Percentiles rank a stretch among this genome's conserved stretches.
These are phyloP conservation scores for Epistrophe eligans DNA, from an alignment of 2,888 invertebrate genomes.

Conservation along the genomic window DNA sequence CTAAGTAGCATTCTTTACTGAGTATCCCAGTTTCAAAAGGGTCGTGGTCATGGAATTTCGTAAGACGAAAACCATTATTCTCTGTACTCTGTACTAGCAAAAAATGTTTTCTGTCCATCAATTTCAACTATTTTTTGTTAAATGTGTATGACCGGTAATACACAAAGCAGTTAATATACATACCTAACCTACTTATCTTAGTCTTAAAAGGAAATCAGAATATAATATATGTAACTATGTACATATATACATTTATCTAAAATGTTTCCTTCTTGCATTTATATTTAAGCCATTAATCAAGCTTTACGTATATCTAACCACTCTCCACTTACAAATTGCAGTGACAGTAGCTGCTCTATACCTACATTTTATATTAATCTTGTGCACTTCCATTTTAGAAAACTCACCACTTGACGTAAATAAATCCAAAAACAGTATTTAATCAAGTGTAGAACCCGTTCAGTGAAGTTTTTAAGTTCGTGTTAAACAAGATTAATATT, in stretches of 20 bases:
- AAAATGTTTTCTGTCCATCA: too few relatives aligned
- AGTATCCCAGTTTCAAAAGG: too few relatives aligned
- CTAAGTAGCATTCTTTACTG: too few relatives aligned
- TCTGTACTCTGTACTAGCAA: too few relatives aligned
- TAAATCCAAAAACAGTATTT: slow-evolving; percentile 1
- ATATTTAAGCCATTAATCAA: not conserved
- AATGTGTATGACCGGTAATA: too few relatives aligned
- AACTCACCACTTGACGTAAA: slow-evolving; percentile 46
- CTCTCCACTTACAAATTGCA: not conserved
- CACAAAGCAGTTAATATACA: too few relatives aligned
- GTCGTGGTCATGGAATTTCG: too few relatives aligned
- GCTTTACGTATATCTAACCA: not conserved
- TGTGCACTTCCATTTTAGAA: slow-evolving; percentile 28
- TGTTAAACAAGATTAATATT: slow-evolving; percentile 58
- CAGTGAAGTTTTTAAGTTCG: slow-evolving; percentile 5
- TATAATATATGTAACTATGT: too few relatives aligned
- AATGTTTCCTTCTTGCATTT: not conserved
- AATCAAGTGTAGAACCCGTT: not conserved
- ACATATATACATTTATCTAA: not conserved
- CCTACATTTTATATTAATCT: not conserved
- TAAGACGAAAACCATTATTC: too few relatives aligned
- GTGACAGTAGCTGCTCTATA: not conserved
- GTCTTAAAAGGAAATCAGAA: too few relatives aligned
- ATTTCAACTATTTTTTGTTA: too few relatives aligned
- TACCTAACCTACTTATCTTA: too few relatives aligned